Evolutionary conservation across 2,797 vertebrate genomes (phyloP).

Genomic region (Pitangus sulphuratus): DNA sequence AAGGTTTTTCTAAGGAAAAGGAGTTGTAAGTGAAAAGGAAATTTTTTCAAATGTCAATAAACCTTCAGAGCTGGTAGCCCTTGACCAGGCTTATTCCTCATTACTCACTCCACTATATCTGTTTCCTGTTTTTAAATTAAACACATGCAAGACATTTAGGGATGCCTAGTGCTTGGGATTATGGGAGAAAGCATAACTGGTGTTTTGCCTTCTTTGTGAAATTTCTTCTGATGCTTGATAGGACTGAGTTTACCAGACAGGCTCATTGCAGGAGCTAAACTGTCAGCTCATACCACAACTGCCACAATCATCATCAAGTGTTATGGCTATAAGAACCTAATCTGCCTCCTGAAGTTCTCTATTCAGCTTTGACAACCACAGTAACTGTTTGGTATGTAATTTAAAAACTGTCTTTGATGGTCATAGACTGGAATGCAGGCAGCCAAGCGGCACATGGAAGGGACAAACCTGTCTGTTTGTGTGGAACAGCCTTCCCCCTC

Average conservation of each 20-base stretch:
- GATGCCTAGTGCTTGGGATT: background rate
- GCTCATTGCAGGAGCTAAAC: background rate
- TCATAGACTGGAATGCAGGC: background rate
- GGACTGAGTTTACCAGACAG: background rate
- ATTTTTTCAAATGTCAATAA: background rate
- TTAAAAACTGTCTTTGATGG: background rate
- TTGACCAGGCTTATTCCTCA: background rate
- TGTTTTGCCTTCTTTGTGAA: background rate
- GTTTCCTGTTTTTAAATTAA: background rate
- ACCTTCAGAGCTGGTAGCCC: background rate
- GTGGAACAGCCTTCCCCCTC: background rate
- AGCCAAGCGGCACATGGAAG: rapidly evolving
- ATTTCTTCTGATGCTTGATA: background rate
- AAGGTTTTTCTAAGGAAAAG: background rate
- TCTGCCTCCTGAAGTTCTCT: background rate
- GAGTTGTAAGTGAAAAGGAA: background rate
- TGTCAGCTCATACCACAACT: background rate
- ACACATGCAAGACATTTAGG: background rate
- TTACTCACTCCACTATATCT: background rate
- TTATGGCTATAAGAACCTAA: background rate
- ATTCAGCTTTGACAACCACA: background rate
- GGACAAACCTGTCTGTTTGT: background rate
- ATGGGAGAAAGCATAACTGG: background rate
- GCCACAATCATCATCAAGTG: background rate
- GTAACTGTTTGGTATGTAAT: background rate